Evolutionary conservation across 2,888 invertebrate species (phyloP).

Genomic region (Parnassius smintheus): DNA sequence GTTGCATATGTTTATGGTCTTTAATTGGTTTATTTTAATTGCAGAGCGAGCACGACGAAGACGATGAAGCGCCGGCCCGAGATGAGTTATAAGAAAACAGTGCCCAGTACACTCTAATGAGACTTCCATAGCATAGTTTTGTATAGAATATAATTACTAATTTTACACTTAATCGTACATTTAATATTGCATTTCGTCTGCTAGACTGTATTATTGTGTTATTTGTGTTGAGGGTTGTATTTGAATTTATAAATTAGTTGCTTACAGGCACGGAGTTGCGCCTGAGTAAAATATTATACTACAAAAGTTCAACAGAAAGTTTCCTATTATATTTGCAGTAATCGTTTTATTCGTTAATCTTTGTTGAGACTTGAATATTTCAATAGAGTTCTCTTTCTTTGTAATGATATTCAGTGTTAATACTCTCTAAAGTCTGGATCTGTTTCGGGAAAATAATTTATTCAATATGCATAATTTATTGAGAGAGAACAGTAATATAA

Average conservation of each 20-base stretch:
- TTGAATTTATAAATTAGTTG: slow-evolving; percentile 30
- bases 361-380: no score
- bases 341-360: neutral
- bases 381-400: neutral
- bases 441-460: slow-evolving; percentile 42
- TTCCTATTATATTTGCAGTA: neutral
- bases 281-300: slow-evolving; percentile 4
- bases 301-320: neutral
- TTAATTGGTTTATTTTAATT: slow-evolving; percentile 15
- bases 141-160: slow-evolving; percentile 68
- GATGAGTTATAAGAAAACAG: slow-evolving; percentile 87
- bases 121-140: slow-evolving; percentile 74
- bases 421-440: slow-evolving; percentile 44
- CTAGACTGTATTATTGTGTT: slow-evolving; percentile 52
- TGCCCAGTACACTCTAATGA: slow-evolving; percentile 51
- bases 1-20: neutral
- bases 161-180: slow-evolving; percentile 53
- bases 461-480: slow-evolving; percentile 68
- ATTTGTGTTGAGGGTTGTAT: slow-evolving; percentile 50
- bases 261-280: slow-evolving; percentile 14
- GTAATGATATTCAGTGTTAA: slow-evolving; percentile 31
- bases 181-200: slow-evolving; percentile 60
- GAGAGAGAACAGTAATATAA: slow-evolving; percentile 58
- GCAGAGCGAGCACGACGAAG: slow-evolving; percentile 84
- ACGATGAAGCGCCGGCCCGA: slow-evolving; percentile 86